Evolutionary conservation across 2,888 invertebrate genomes (phyloP).

Genomic region (Pilophorus perplexus): DNA sequence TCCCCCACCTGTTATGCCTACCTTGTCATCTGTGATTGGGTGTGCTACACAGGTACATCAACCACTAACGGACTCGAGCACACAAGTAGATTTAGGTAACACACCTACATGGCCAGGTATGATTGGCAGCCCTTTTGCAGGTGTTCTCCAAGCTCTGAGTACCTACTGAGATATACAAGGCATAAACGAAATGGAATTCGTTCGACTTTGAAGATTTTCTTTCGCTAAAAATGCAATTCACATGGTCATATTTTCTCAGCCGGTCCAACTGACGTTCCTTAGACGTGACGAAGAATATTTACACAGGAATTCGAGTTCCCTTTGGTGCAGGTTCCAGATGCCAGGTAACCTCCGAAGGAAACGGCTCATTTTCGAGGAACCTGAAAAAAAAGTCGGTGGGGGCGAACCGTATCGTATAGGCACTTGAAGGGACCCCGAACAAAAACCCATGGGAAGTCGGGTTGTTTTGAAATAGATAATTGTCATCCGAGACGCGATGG

Average conservation of each 20-base stretch:
- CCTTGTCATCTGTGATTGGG: no score
- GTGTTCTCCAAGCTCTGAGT: no score
- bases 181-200: no score
- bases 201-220: no score
- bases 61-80: no score
- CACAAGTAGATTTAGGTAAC: no score
- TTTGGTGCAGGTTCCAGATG: slow-evolving; percentile 16
- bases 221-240: slow-evolving; percentile 20
- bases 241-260: slow-evolving; percentile 23
- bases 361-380: slow-evolving; percentile 16
- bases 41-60: no score
- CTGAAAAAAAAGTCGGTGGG: not conserved
- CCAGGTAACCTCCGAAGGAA: slow-evolving; percentile 21
- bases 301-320: slow-evolving; percentile 6
- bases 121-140: no score
- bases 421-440: slow-evolving; percentile 29
- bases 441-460: slow-evolving; percentile 34
- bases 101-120: no score
- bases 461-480: slow-evolving; percentile 40
- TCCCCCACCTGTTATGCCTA: no score
- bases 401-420: not conserved
- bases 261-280: not conserved
- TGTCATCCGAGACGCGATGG: slow-evolving; percentile 35
- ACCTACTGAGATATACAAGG: no score
- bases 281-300: slow-evolving; percentile 15